A percentile compares a stretch with the other conserved stretches of the same genome.
Evolutionary conservation across 2,113 vertebrate species (phyloP).

Genomic region (Cynoglossus semilaevis): DNA sequence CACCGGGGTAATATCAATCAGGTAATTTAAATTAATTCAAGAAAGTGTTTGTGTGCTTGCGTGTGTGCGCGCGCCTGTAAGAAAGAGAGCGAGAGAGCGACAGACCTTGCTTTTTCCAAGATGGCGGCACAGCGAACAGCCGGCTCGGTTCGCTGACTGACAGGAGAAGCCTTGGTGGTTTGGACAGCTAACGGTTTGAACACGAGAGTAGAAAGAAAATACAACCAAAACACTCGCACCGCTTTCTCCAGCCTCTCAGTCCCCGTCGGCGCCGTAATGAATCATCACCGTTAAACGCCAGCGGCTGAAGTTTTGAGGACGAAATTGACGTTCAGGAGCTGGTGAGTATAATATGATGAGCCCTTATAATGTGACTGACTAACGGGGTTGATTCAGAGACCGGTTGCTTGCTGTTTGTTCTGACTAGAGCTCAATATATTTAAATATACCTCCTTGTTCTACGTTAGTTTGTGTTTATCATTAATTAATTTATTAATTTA

Average conservation of each 20-base stretch:
- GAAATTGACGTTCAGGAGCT: constrained; percentile 35
- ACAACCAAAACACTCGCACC: neutral
- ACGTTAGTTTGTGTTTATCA: neutral
- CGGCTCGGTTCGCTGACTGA: constrained; percentile 54
- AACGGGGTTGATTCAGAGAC: constrained; percentile 18
- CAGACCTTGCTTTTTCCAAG: constrained; percentile 32
- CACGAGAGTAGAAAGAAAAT: neutral
- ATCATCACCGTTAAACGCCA: constrained; percentile 19
- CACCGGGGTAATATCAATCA: no score
- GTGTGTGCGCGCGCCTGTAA: neutral
- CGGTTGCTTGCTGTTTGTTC: constrained; percentile 26
- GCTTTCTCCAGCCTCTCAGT: neutral
- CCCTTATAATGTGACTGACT: constrained; percentile 18
- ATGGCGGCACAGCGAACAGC: constrained; percentile 65
- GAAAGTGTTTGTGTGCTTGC: no score
- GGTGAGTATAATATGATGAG: constrained; percentile 51
- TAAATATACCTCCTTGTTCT: neutral
- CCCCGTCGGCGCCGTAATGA: constrained; percentile 21
- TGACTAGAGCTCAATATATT: neutral
- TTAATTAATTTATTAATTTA: neutral
- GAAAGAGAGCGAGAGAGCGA: neutral
- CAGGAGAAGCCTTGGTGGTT: constrained; percentile 15
- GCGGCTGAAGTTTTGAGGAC: constrained; percentile 40
- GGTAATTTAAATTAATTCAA: no score
- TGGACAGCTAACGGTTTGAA: constrained; percentile 8